Conservation (phyloP, 2,888 invertebrate genomes). For the Hipparchia sbordonii region DNA sequence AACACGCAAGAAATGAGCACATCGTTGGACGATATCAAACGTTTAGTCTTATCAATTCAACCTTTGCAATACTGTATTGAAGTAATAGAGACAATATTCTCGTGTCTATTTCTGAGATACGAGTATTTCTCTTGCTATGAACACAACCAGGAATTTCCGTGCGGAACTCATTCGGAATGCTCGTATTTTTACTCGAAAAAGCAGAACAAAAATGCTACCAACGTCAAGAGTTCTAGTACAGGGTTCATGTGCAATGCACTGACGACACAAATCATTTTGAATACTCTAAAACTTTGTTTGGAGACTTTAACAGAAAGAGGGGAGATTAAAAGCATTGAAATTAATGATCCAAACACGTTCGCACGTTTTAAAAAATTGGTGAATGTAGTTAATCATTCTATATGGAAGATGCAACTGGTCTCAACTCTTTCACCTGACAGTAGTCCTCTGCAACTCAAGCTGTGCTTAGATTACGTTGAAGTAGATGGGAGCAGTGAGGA, state of each 20-base stretch:
- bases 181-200: conserved; percentile 78
- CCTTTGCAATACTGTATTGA: conserved; percentile 80
- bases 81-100: conserved; percentile 88
- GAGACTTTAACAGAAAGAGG: conserved; percentile 65
- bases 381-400: conserved; percentile 85
- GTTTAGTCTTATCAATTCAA: conserved; percentile 72
- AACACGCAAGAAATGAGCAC: conserved; percentile 63
- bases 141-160: conserved; percentile 70
- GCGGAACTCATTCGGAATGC: conserved; percentile 75
- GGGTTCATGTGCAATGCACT: conserved; percentile 84
- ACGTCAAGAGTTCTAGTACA: conserved; percentile 55
- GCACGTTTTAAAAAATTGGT: conserved; percentile 62
- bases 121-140: conserved; percentile 83
- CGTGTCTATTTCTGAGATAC: conserved; percentile 86
- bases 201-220: conserved; percentile 56
- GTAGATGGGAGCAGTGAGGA: conserved; percentile 76
- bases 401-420: conserved; percentile 89
- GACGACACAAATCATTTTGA: conserved; percentile 82
- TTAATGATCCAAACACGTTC: conserved; percentile 52
- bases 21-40: conserved; percentile 75
- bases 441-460: conserved; percentile 67
- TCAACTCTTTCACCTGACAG: conserved; percentile 78
- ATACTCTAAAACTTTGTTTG: conserved; percentile 81
- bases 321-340: conserved; percentile 55
- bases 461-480: conserved; percentile 75